These are phyloP conservation scores for Rhagoletis pomonella DNA, from an alignment of 1,140 invertebrate species.

Conservation along the genomic window DNA sequence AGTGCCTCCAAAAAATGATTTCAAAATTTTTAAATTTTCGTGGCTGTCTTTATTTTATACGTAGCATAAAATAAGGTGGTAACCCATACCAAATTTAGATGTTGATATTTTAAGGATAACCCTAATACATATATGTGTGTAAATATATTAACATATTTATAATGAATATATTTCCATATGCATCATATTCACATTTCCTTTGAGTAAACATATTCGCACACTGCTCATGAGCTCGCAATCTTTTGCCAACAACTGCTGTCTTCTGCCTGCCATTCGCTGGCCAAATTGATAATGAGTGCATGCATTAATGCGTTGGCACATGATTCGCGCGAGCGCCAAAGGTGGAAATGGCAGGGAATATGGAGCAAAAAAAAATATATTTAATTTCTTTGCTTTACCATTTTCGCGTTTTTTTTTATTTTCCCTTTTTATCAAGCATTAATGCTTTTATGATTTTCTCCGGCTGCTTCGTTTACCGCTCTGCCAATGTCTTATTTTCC, in stretches of 20 bases:
- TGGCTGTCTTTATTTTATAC: too few relatives aligned
- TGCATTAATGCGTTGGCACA: constrained; percentile 45
- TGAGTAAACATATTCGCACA: constrained; percentile 16
- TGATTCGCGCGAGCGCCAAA: neutral
- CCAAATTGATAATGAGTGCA: constrained; percentile 50
- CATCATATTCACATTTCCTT: neutral
- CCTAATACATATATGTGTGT: too few relatives aligned
- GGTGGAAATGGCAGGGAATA: neutral
- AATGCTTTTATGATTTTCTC: constrained; percentile 31
- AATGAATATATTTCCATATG: neutral
- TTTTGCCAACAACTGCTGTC: neutral
- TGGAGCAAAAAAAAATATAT: too few relatives aligned
- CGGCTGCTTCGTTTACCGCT: neutral
- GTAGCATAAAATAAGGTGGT: too few relatives aligned
- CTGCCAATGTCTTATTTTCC: neutral
- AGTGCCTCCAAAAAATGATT: too few relatives aligned
- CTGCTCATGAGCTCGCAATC: neutral
- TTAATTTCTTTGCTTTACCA: neutral
- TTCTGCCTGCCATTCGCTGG: neutral
- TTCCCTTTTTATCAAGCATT: neutral
- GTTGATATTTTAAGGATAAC: too few relatives aligned
- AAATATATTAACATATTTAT: too few relatives aligned
- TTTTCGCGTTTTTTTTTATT: neutral
- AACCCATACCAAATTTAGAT: too few relatives aligned
- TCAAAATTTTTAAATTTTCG: too few relatives aligned